A percentile compares a stretch with the other conserved stretches of the same genome.
Evolutionary conservation across 1,140 invertebrate genomes (phyloP).

Genomic region (Ostrea edulis): DNA sequence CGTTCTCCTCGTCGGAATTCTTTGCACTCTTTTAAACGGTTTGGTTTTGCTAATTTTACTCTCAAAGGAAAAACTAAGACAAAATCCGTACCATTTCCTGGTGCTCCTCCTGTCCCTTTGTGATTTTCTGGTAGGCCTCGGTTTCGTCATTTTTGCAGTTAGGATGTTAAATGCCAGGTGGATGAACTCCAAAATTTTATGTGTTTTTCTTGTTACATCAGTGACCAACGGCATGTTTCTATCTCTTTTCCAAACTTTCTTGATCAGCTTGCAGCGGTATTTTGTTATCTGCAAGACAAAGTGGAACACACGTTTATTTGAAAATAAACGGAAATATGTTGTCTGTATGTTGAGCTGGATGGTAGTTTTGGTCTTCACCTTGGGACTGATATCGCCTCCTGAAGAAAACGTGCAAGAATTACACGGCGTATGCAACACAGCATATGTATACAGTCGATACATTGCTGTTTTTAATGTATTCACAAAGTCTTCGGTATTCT

Average conservation of each 20-base stretch:
- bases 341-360: not conserved
- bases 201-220: not conserved
- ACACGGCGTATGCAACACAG: not conserved
- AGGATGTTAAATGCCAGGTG: not conserved
- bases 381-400: not conserved
- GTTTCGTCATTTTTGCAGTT: not conserved
- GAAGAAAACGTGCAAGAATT: not conserved
- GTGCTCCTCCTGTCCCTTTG: not conserved
- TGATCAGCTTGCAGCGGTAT: constrained; percentile 7
- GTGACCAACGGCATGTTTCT: not conserved
- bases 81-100: constrained; percentile 16
- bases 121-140: not conserved
- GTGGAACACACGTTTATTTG: not conserved
- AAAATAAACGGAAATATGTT: not conserved
- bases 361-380: not conserved
- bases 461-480: not conserved
- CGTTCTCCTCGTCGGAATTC: not conserved
- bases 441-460: not conserved
- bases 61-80: not conserved
- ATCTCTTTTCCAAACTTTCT: constrained; percentile 3
- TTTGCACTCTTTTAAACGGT: not conserved
- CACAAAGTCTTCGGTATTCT: not conserved
- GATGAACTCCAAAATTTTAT: not conserved
- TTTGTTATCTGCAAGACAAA: not conserved
- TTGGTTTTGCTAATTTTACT: not conserved